phyloP scores from a whole-genome alignment of 92 coral and sea anemone species.

The Zoanthus sociatus region DNA sequence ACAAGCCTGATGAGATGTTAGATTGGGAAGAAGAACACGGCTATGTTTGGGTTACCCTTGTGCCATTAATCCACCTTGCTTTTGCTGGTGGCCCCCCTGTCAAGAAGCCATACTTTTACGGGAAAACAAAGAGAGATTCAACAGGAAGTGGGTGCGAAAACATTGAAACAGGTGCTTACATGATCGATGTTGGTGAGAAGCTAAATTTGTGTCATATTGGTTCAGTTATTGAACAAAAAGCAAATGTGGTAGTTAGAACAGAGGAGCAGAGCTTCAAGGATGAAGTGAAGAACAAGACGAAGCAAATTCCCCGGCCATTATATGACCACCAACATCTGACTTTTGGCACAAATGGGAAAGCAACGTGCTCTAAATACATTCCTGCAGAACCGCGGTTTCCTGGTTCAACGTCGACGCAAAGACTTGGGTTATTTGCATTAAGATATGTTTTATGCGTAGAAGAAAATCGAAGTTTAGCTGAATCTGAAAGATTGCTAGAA shows the following conservation, averaged over 20 bases:
- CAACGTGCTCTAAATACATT: not conserved
- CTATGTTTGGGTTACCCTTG: conserved; percentile 89
- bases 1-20: conserved; percentile 66
- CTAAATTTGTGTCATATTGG: conserved; percentile 44
- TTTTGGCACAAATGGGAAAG: not conserved
- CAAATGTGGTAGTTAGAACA: not conserved
- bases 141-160: not conserved
- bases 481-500: conserved; percentile 67
- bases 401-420: conserved; percentile 72
- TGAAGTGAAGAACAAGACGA: not conserved
- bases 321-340: not conserved
- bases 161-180: not conserved
- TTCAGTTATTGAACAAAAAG: conserved; percentile 1
- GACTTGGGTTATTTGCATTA: conserved; percentile 80
- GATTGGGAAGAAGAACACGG: conserved; percentile 63
- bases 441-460: conserved; percentile 59
- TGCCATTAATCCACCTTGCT: conserved; percentile 79
- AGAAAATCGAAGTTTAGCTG: conserved; percentile 58
- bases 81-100: conserved; percentile 74
- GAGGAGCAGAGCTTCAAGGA: not conserved
- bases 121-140: not conserved
- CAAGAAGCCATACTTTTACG: not conserved
- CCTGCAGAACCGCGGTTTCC: conserved; percentile 36
- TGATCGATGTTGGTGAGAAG: conserved; percentile 17
- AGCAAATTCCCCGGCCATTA: not conserved